Evolutionary conservation across 2,888 invertebrate species (phyloP), one percentile per base, ranked within the genome.

Genomic region (Tenthredo amoena): DNA sequence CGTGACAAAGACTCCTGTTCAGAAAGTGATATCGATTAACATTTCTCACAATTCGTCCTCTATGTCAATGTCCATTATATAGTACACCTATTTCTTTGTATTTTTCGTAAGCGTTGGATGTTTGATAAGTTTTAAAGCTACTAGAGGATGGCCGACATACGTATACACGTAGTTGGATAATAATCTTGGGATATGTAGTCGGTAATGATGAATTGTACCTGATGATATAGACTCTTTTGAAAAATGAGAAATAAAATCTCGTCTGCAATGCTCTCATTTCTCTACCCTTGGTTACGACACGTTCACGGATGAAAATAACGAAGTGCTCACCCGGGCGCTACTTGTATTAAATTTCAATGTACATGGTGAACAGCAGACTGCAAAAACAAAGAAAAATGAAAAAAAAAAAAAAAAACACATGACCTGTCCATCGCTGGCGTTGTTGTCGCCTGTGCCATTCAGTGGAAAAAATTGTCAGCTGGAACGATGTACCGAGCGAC

Each of bases 21-120:
- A 50, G 87, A 82, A 34, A 88, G 87, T 84, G 89, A 88, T 79
- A 84, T 87, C 62, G 88, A 89, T 21, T 89, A 85, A 88, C 72
- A 43, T 72, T 26, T 12, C 47, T 18, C 34, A 72, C 34, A 10
- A 77, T 55, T 31, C 31, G 5, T 77, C 18, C 47, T 31, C 18
- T 31, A 31, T n/a, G 18, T 55, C 9, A 50, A 50, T 55, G 43
- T 40, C 40, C 34, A 15, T 21, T 26, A 26, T 26, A 31, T 43
- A 50, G n/a, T 31, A 55, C 31, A 18, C 31, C 50, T 31, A 50
- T 31, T 9, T 12, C 15, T 21, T 6, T n/a, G 5, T 55, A 50
- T 15, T 76, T 31, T 7, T 12, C n/a, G 34, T 34, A 18, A 31
- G 10, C n/a, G 6, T 47, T 31, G 18, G 18, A 26, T 50, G 77